Conservation (phyloP, 1,140 invertebrate species). For the Thalassaphorura encarpata region DNA sequence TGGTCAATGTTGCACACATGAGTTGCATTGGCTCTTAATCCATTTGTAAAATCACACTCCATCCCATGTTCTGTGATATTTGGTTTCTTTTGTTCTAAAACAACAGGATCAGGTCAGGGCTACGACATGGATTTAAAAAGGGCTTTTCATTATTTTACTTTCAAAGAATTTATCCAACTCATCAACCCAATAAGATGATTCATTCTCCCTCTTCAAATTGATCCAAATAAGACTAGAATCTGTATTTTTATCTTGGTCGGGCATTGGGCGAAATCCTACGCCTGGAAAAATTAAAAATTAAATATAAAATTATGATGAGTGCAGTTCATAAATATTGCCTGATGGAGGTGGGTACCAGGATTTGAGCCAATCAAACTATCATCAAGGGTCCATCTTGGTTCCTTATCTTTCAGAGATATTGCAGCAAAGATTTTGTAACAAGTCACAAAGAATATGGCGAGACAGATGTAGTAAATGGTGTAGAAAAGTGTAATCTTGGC, state of each 20-base stretch:
- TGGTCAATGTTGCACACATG: neutral
- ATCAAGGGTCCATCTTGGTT: slow-evolving; percentile 75
- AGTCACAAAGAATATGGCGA: slow-evolving; percentile 82
- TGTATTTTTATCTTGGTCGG: slow-evolving; percentile 64
- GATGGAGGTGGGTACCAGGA: no score
- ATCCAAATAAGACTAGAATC: slow-evolving; percentile 92
- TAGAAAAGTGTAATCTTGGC: slow-evolving; percentile 91
- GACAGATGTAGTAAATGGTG: slow-evolving; percentile 76
- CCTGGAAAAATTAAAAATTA: no score
- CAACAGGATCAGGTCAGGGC: no score
- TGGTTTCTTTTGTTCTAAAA: neutral
- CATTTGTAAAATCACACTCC: neutral
- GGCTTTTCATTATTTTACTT: no score
- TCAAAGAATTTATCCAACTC: slow-evolving; percentile 58
- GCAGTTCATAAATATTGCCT: no score
- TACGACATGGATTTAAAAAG: no score
- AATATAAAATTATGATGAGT: no score
- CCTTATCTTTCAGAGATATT: slow-evolving; percentile 73
- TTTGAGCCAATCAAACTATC: slow-evolving; percentile 78
- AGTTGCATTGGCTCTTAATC: neutral
- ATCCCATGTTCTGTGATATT: neutral
- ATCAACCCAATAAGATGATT: slow-evolving; percentile 65
- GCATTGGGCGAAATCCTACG: slow-evolving; percentile 86
- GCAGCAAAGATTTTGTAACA: slow-evolving; percentile 84
- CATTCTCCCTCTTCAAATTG: slow-evolving; percentile 63